Evolutionary conservation across 2,888 invertebrate genomes (phyloP).

Genomic region (Nebria brevicollis): DNA sequence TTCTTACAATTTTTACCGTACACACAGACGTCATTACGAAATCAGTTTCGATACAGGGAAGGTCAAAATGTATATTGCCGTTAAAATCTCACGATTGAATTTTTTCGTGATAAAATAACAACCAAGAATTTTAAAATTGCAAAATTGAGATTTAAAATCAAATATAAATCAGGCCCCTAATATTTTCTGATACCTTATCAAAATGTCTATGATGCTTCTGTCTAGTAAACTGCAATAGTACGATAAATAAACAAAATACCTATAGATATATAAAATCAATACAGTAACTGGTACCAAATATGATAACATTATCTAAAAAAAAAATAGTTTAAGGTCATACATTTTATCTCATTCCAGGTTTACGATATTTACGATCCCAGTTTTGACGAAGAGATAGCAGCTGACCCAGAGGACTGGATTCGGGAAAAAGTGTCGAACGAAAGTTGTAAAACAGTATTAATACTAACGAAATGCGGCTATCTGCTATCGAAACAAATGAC

Average conservation of each 20-base stretch:
- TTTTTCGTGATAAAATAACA: too few species aligned
- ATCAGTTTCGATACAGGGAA: too few species aligned
- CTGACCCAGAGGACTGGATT: constrained; percentile 51
- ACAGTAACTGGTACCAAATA: background rate
- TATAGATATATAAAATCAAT: background rate
- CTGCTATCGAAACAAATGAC: constrained; percentile 25
- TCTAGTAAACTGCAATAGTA: too few species aligned
- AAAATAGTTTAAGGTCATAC: too few species aligned
- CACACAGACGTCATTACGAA: too few species aligned
- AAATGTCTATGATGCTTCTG: too few species aligned
- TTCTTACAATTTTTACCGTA: too few species aligned
- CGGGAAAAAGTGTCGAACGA: constrained; percentile 47
- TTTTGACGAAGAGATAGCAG: constrained; percentile 49
- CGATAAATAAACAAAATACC: background rate
- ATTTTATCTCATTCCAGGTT: constrained; percentile 49
- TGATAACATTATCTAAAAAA: background rate
- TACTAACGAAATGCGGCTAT: constrained; percentile 50
- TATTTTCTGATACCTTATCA: too few species aligned
- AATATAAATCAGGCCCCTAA: background rate
- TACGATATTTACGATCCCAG: constrained; percentile 53
- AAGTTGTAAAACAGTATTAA: constrained; percentile 49
- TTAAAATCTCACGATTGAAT: too few species aligned
- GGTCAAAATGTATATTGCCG: too few species aligned
- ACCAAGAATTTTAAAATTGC: too few species aligned
- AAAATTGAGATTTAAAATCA: too few species aligned